Evolutionary conservation across 2,888 invertebrate species (phyloP).

Genomic region (Scelioninae gen. 1): DNA sequence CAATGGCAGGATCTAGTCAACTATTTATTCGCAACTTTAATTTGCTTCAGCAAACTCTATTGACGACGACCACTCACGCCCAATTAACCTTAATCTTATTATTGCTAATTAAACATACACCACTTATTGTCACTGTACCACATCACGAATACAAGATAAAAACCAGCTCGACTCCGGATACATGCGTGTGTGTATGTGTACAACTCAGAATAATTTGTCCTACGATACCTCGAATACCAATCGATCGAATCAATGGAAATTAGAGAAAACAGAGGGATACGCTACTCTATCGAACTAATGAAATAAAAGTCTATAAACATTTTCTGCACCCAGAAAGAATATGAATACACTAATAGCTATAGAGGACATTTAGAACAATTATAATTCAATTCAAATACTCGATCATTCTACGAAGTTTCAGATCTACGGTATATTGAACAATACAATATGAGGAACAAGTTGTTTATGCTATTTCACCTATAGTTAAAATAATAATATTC

Average conservation of each 20-base stretch:
- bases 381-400: no score
- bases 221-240: slow-evolving; percentile 12
- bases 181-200: no score
- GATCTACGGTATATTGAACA: no score
- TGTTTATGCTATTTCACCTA: no score
- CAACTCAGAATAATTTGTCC: slow-evolving; percentile 25
- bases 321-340: not conserved
- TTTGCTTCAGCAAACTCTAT: slow-evolving; percentile 64
- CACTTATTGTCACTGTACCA: slow-evolving; percentile 69
- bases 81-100: slow-evolving; percentile 71
- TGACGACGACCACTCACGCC: slow-evolving; percentile 68
- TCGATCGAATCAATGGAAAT: slow-evolving; percentile 15
- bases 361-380: no score
- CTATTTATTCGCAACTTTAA: slow-evolving; percentile 69
- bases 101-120: slow-evolving; percentile 70
- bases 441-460: no score
- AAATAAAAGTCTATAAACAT: not conserved
- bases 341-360: no score
- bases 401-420: no score
- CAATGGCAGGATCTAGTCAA: slow-evolving; percentile 45
- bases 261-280: slow-evolving; percentile 1
- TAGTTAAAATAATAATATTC: no score
- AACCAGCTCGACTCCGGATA: slow-evolving; percentile 31
- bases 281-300: no score
- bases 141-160: slow-evolving; percentile 59